Percentiles rank a stretch among this genome's conserved stretches.
These are phyloP conservation scores for Hystrix brachyura DNA, from an alignment of 2,113 vertebrate genomes.

Conservation along the genomic window DNA sequence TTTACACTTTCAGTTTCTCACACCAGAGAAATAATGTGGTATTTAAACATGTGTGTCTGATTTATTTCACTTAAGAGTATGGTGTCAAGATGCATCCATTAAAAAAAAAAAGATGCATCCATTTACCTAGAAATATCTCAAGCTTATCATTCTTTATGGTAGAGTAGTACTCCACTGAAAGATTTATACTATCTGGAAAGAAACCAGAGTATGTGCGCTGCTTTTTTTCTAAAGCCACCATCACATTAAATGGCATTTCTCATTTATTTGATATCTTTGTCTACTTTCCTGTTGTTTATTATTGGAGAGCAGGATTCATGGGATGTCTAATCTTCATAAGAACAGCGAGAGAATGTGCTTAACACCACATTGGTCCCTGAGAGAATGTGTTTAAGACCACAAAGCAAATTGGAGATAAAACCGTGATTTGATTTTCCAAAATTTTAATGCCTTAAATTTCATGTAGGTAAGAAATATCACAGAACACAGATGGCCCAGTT, in stretches of 20 bases:
- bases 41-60: too few species aligned
- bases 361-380: background rate
- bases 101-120: too few species aligned
- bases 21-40: too few species aligned
- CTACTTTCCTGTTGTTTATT: background rate
- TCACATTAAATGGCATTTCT: background rate
- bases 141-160: too few species aligned
- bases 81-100: too few species aligned
- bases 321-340: background rate
- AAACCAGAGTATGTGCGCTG: too few species aligned
- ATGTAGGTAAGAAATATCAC: background rate
- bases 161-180: too few species aligned
- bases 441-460: background rate
- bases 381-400: background rate
- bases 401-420: conserved; percentile 45
- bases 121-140: too few species aligned
- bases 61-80: too few species aligned
- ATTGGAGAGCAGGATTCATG: conserved; percentile 20
- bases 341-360: background rate
- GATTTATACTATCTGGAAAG: too few species aligned
- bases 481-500: background rate
- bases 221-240: background rate
- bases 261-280: background rate
- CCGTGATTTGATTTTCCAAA: background rate
- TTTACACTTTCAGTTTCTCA: too few species aligned